Base-by-base conservation (phyloP, 2,797 vertebrate genomes). In the Benthosema pterotum region DNA sequence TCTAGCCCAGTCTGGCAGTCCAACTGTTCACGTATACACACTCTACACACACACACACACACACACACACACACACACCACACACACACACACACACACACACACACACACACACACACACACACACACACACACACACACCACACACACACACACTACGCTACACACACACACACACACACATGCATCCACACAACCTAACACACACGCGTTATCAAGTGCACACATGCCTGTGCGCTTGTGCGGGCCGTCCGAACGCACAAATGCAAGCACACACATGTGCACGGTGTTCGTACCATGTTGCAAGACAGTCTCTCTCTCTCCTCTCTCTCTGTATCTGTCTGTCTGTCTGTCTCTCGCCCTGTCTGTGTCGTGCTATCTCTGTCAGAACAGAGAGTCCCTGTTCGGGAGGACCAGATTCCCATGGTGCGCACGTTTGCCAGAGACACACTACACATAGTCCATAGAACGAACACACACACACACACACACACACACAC, bases 1-100 rank as follows among this genome's bases (percentile, higher is more conserved):
- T 94, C 93, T 93, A 94, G 94, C 93, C 92, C 95, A 97, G 95
- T 95, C 95, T 97, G 96, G 94, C 95, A 94, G 93, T 91, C 94
- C 95, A 97, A 97, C 95, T 97, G 96, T 94, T 96, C 94, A 87
- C 78, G 83, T 86, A 87, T 82, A 78, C 78, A 38, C 60, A 83
- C 60, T 72, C 80, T 69, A 83, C 80, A 87, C 85, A 88, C 77
- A 80, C 77, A 53, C 80, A 69, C 73, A 50, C 72, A 72, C 78
- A 76, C 65, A 75, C 45, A 54, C 74, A 65, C 52, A 83, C 80
- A 87, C 85, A 87, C 75, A 80, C 77, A 53, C 3, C 80, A 69
- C 74, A 50, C 70, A 71, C 78, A 76, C 65, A 75, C 45, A 52
- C 74, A 65, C 49, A 11, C 52, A 17, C 52, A 19, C 25, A 18